These are phyloP conservation scores for Xenops minutus DNA, from an alignment of 2,797 vertebrate genomes.

Conservation along the genomic window DNA sequence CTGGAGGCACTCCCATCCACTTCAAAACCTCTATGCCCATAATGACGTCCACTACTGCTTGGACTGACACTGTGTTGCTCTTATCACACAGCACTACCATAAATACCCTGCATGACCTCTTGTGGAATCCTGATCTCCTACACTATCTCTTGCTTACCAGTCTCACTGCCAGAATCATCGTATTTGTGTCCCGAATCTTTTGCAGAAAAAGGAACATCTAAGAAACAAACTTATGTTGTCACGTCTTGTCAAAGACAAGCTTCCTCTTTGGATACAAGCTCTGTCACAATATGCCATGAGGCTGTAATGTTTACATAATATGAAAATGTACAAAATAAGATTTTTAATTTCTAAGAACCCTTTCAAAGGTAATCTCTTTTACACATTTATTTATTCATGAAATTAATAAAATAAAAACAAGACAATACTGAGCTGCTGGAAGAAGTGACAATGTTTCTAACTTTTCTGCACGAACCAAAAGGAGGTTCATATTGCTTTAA, in stretches of 20 bases:
- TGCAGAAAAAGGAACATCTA: background rate
- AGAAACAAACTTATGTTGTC: background rate
- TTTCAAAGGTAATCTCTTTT: background rate
- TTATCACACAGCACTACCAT: background rate
- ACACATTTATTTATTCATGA: background rate
- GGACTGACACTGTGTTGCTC: rapidly evolving
- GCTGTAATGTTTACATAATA: background rate
- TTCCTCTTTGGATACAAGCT: background rate
- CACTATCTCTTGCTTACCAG: background rate
- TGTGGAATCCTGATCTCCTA: background rate
- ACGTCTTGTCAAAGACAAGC: background rate
- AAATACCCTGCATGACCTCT: background rate
- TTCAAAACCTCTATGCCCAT: background rate
- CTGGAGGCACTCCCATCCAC: background rate
- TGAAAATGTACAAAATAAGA: background rate
- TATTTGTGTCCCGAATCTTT: background rate
- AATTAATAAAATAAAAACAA: background rate
- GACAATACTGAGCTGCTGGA: background rate
- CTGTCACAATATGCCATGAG: background rate
- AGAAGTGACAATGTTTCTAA: background rate
- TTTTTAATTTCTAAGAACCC: background rate
- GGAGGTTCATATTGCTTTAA: background rate
- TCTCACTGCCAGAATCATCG: background rate
- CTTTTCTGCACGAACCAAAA: background rate
- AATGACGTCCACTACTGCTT: background rate